Percentiles rank a stretch among this genome's conserved stretches.
Conservation (phyloP, 2,113 vertebrate genomes). For the Empidonax alnorum region DNA sequence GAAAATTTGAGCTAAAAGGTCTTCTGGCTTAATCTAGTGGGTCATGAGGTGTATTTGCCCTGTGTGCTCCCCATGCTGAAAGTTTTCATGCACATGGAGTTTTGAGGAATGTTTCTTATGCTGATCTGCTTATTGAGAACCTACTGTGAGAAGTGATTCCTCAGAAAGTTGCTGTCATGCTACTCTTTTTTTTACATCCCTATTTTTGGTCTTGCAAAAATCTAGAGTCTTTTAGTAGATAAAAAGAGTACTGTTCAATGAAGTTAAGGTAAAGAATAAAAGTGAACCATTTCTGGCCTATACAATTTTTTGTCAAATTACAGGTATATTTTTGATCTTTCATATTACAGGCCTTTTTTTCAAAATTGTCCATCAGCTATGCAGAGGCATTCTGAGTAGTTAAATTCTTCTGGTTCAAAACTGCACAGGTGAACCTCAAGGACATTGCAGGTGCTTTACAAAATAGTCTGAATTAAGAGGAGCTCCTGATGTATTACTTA, state of each 20-base stretch:
- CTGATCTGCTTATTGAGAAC: background rate
- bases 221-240: background rate
- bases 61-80: background rate
- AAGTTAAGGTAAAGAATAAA: background rate
- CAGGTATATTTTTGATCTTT: background rate
- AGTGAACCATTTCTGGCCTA: background rate
- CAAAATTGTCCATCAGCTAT: background rate
- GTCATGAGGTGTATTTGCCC: background rate
- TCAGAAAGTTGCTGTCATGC: background rate
- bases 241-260: background rate
- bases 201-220: background rate
- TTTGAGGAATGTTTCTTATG: background rate
- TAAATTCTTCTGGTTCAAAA: background rate
- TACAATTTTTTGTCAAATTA: background rate
- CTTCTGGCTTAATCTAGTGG: background rate
- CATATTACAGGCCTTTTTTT: background rate
- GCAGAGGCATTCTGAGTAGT: background rate
- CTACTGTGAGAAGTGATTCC: background rate
- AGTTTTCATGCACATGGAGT: background rate
- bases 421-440: background rate
- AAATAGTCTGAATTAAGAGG: background rate
- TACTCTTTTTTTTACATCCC: background rate
- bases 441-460: background rate
- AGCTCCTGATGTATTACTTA: background rate
- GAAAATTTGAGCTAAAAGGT: background rate